Conservation (phyloP, 2,113 vertebrate genomes). For the Scomber scombrus region DNA sequence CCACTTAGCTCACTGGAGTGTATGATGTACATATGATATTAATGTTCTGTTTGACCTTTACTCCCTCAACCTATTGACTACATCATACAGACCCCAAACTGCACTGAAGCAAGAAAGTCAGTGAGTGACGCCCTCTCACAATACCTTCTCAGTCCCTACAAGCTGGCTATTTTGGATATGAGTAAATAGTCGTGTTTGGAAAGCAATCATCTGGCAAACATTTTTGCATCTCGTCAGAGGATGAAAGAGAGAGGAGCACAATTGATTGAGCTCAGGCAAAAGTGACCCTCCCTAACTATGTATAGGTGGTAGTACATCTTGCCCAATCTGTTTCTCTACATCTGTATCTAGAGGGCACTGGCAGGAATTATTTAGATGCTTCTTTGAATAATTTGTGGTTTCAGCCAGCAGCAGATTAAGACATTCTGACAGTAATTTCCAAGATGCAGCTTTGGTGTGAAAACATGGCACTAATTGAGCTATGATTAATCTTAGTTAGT, state of each 20-base stretch:
- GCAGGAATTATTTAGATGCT: neutral
- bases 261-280: neutral
- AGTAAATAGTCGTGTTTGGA: constrained; percentile 53
- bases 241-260: constrained; percentile 29
- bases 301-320: neutral
- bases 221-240: constrained; percentile 13
- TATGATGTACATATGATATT: constrained; percentile 32
- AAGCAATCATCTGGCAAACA: constrained; percentile 60
- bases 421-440: constrained; percentile 39
- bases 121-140: constrained; percentile 18
- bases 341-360: constrained; percentile 1
- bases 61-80: constrained; percentile 38
- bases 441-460: constrained; percentile 35
- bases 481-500: constrained; percentile 33
- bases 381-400: constrained; percentile 28
- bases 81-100: constrained; percentile 23
- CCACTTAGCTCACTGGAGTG: neutral
- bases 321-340: constrained; percentile 5
- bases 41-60: constrained; percentile 54
- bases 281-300: neutral
- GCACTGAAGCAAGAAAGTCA: neutral
- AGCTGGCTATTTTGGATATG: constrained; percentile 46
- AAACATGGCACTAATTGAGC: constrained; percentile 43
- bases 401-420: constrained; percentile 22
- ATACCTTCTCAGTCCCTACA: constrained; percentile 24